Percentiles rank a stretch among this genome's conserved stretches.
Evolutionary conservation across 2,113 vertebrate species (phyloP).

Genomic region (Bungarus multicinctus): DNA sequence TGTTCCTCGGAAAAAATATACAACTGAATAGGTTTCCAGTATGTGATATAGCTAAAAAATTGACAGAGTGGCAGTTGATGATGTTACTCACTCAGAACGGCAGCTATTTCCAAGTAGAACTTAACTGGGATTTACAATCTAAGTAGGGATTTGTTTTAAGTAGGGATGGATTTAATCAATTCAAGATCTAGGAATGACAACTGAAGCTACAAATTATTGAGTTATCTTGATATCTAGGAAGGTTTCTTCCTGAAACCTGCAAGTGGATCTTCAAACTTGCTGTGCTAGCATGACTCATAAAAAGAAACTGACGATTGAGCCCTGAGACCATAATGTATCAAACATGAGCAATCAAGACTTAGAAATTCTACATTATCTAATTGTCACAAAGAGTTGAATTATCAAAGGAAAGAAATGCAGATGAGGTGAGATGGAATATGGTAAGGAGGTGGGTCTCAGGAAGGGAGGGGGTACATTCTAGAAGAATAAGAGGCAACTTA

Average conservation of each 20-base stretch:
- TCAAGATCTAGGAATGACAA: not conserved
- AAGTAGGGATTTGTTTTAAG: not conserved
- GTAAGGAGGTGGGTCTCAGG: not conserved
- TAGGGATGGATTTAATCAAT: not conserved
- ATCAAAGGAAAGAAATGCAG: not conserved
- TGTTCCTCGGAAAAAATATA: not conserved
- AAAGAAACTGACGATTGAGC: slow-evolving; percentile 2
- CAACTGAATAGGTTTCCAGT: not conserved
- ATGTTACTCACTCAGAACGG: not conserved
- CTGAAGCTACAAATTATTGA: not conserved
- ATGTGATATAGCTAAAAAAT: not conserved
- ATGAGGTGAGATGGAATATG: not conserved
- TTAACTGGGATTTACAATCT: not conserved
- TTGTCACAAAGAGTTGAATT: not conserved
- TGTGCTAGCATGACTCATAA: not conserved
- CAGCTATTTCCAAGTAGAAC: not conserved
- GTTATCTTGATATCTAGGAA: not conserved
- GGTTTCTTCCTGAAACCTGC: not conserved
- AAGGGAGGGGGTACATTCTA: not conserved
- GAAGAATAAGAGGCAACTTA: not conserved
- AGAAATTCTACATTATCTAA: not conserved
- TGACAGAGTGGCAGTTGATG: not conserved
- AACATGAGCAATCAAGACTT: not conserved
- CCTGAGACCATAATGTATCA: not conserved
- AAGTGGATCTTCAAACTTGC: not conserved